Evolutionary conservation across 2,888 invertebrate species (phyloP), one percentile per base, ranked within the genome.

Genomic region (Aphelenchoides bicaudatus): DNA sequence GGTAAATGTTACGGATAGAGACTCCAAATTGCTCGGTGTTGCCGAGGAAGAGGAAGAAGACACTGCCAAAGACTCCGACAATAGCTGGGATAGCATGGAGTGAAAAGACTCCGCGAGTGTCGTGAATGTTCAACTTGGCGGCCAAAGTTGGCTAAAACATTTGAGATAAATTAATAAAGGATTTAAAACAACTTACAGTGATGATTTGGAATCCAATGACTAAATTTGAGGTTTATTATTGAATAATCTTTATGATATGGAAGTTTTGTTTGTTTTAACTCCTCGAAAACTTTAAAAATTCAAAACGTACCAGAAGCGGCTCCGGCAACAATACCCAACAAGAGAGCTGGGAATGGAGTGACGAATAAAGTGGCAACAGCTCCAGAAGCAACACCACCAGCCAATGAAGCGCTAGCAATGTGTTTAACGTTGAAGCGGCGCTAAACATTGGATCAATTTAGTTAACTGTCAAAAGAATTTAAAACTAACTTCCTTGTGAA

Each of bases 321-420:
- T 16, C 88, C 91, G 52, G 90, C 88, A 16, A 87, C 80, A 39
- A 86, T 84, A 13, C 92, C 93, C 59, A 91, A 83, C 39, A 87
- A 82, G 31, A 91, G 79, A 2, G 92, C 91, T 0, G 88, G 90
- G 66, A 86, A 88, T 0, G 91, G 88, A 54, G 87, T 84, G 52
- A 90, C 84, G 82, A 88, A 86, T 84, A 92, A 84, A 80, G 90
- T 82, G 2, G 86, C 89, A 3, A 88, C 85, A 0, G 91, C 62
- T 19, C 68, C 68, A n/a, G 60, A 39, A 13, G 67, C 67, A 1
- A 81, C 81, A 2, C 81, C 81, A 5, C 81, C 81, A 1, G 81
- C 80, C 34, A 81, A 61, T 0, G 81, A 80, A 3, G 81, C 76
- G 63, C 80, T 82, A 67, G 80, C 80, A 39, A 82, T 69, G 68